phyloP scores from a whole-genome alignment of 2,797 vertebrate species.

The Enteromius paludinosus region DNA sequence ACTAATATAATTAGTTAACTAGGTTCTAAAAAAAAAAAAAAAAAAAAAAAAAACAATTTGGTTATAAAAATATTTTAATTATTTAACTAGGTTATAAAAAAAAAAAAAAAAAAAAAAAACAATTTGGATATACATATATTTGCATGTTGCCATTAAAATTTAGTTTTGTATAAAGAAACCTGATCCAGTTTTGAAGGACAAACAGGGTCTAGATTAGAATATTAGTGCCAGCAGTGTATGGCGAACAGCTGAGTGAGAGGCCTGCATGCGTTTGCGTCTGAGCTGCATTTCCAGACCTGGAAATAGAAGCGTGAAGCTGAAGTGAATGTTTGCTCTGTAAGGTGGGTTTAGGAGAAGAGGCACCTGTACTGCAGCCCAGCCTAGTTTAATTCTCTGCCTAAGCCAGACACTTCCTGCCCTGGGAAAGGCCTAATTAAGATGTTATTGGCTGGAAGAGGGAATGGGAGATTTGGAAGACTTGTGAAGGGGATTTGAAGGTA shows the following conservation, averaged over 20 bases:
- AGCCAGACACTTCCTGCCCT: slow-evolving; percentile 77
- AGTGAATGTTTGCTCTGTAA: slow-evolving; percentile 74
- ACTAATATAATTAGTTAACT: background rate
- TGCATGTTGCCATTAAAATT: background rate
- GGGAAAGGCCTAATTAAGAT: slow-evolving; percentile 76
- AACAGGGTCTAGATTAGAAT: background rate
- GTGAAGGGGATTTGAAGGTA: slow-evolving; percentile 54
- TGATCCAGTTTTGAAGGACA: slow-evolving; percentile 7
- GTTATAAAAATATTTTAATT: background rate
- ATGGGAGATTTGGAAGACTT: slow-evolving; percentile 49
- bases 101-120: no score
- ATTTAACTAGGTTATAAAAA: background rate
- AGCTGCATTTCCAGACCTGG: slow-evolving; percentile 51
- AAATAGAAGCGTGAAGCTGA: slow-evolving; percentile 76
- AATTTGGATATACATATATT: background rate
- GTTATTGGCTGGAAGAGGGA: slow-evolving; percentile 67
- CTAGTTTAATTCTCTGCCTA: slow-evolving; percentile 70
- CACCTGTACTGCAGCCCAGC: slow-evolving; percentile 69
- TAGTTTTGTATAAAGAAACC: background rate
- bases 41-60: background rate
- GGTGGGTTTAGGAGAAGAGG: slow-evolving; percentile 72
- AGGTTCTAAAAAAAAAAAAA: background rate
- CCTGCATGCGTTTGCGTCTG: slow-evolving; percentile 1
- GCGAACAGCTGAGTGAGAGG: slow-evolving; percentile 25
- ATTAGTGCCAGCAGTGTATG: background rate